These are phyloP conservation scores for Oceanodroma tethys DNA, from an alignment of 2,113 vertebrate genomes.

Conservation along the genomic window DNA sequence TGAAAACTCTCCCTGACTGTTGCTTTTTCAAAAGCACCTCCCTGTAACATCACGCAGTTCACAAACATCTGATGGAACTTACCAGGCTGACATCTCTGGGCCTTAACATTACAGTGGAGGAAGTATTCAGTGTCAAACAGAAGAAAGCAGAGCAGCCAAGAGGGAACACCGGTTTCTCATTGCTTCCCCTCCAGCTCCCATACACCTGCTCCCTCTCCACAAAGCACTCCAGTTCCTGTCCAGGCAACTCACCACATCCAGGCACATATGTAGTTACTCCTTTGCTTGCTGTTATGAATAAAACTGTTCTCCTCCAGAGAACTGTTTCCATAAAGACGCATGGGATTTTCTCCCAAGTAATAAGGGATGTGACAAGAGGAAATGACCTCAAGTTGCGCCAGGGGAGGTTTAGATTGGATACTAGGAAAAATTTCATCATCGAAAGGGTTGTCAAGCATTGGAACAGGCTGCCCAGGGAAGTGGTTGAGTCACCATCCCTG, in stretches of 20 bases:
- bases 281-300: background rate
- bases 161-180: background rate
- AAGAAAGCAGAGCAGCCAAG: background rate
- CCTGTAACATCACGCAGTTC: background rate
- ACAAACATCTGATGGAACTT: background rate
- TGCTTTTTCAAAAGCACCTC: background rate
- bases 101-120: background rate
- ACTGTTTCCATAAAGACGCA: background rate
- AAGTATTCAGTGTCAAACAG: background rate
- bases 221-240: background rate
- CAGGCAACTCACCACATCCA: background rate
- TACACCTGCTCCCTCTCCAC: background rate
- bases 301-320: background rate
- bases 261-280: background rate
- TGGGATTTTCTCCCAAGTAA: background rate
- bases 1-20: background rate
- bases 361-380: background rate
- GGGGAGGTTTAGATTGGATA: background rate
- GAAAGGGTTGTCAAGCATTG: background rate
- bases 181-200: background rate
- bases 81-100: background rate
- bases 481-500: background rate
- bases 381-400: background rate
- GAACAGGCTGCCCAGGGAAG: background rate
- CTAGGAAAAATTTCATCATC: background rate